phyloP scores from a whole-genome alignment of 2,113 vertebrate species.

The Neofelis nebulosa region DNA sequence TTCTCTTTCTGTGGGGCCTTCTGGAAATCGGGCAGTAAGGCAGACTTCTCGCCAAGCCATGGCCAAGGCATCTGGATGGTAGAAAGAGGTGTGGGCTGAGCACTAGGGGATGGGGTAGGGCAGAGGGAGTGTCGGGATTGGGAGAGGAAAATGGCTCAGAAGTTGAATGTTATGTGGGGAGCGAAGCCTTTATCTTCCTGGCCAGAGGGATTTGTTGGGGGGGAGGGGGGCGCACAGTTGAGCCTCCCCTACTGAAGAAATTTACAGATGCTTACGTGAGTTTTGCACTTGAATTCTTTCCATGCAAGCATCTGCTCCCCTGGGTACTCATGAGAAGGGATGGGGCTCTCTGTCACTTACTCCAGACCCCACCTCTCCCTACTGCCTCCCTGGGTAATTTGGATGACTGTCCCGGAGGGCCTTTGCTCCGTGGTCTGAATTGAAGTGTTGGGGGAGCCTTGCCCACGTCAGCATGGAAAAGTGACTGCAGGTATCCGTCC shows the following conservation, averaged over 20 bases:
- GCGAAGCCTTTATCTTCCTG: neutral
- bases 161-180: neutral
- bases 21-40: neutral
- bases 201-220: neutral
- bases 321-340: rapidly evolving
- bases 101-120: neutral
- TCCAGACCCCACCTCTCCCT: neutral
- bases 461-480: neutral
- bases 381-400: neutral
- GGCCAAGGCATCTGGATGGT: neutral
- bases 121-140: neutral
- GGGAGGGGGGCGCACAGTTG: neutral
- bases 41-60: neutral
- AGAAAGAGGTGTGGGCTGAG: neutral
- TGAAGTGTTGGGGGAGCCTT: neutral
- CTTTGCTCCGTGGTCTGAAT: neutral
- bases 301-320: rapidly evolving
- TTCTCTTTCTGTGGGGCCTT: neutral
- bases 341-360: rapidly evolving
- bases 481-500: neutral
- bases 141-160: neutral
- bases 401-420: neutral
- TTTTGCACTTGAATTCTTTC: neutral
- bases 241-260: neutral
- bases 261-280: neutral